phyloP scores from a whole-genome alignment of 2,113 vertebrate species.

The Apteryx mantelli region DNA sequence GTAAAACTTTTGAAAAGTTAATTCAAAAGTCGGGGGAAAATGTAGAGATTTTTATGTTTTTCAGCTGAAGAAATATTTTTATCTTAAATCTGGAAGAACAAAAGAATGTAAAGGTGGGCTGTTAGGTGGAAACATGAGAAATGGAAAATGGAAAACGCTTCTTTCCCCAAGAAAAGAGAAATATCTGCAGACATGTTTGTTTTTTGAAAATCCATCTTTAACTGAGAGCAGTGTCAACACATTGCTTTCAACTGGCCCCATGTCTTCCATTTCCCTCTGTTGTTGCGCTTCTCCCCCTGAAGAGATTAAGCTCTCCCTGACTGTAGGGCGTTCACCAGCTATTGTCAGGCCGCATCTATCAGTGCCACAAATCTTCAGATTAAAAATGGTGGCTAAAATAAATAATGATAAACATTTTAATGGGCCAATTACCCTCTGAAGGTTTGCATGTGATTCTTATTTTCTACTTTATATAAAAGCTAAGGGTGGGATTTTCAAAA shows the following conservation, averaged over 20 bases:
- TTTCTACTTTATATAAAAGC: slow-evolving; percentile 4
- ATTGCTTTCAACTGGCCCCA: neutral
- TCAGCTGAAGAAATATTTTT: neutral
- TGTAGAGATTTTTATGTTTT: neutral
- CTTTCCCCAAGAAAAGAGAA: neutral
- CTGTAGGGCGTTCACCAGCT: neutral
- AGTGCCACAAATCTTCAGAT: slow-evolving; percentile 10
- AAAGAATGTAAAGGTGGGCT: neutral
- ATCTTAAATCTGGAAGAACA: neutral
- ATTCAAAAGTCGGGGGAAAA: neutral
- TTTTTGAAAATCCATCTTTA: neutral
- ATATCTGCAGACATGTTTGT: neutral
- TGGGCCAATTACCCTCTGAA: neutral
- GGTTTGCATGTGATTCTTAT: slow-evolving; percentile 38
- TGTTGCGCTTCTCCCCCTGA: neutral
- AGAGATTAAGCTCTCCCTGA: neutral
- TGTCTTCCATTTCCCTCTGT: neutral
- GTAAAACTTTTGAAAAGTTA: neutral
- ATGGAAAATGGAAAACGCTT: neutral
- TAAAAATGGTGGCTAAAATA: slow-evolving; percentile 5
- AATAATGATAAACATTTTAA: neutral
- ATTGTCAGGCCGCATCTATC: neutral
- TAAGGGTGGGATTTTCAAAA: slow-evolving; percentile 52
- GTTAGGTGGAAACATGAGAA: neutral
- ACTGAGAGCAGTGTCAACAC: rapidly evolving